phyloP scores from a whole-genome alignment of 2,797 vertebrate species.

The Phaenicophaeus curvirostris region DNA sequence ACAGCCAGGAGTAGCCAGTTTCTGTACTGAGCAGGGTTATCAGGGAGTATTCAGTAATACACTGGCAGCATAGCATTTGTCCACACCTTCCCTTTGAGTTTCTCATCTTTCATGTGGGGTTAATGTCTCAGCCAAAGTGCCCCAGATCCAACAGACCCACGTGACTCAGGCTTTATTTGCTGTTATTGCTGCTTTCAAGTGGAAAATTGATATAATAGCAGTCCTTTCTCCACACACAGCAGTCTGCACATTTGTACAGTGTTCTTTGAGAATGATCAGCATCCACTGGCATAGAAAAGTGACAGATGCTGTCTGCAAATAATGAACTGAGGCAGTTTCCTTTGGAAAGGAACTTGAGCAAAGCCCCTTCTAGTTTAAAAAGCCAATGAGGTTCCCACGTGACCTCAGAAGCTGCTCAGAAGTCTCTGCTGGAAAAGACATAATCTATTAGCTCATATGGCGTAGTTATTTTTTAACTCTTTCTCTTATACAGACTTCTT shows the following conservation, averaged over 20 bases:
- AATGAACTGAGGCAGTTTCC: constrained; percentile 62
- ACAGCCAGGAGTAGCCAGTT: too few species aligned
- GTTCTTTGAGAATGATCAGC: constrained; percentile 58
- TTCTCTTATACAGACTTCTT: neutral
- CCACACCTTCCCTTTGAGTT: neutral
- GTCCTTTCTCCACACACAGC: constrained; percentile 59
- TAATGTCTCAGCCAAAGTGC: neutral
- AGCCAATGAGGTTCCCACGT: constrained; percentile 21
- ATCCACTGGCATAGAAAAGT: constrained; percentile 54
- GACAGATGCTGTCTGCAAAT: constrained; percentile 73
- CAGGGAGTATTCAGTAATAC: too few species aligned
- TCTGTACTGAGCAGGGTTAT: too few species aligned
- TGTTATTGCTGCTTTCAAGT: constrained; percentile 73
- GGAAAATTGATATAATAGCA: constrained; percentile 71
- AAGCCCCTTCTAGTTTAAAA: constrained; percentile 56
- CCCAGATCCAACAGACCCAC: constrained; percentile 47
- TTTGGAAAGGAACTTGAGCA: constrained; percentile 55
- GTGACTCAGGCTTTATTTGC: constrained; percentile 61
- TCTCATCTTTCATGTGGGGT: neutral
- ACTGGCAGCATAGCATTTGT: neutral
- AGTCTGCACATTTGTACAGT: constrained; percentile 52
- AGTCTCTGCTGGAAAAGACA: neutral
- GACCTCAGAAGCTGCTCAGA: neutral
- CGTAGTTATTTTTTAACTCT: neutral
- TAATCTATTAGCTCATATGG: neutral